Percentiles rank a stretch among this genome's conserved stretches.
phyloP scores from a whole-genome alignment of 2,797 vertebrate genomes.

The Paratrypauchen microcephalus region DNA sequence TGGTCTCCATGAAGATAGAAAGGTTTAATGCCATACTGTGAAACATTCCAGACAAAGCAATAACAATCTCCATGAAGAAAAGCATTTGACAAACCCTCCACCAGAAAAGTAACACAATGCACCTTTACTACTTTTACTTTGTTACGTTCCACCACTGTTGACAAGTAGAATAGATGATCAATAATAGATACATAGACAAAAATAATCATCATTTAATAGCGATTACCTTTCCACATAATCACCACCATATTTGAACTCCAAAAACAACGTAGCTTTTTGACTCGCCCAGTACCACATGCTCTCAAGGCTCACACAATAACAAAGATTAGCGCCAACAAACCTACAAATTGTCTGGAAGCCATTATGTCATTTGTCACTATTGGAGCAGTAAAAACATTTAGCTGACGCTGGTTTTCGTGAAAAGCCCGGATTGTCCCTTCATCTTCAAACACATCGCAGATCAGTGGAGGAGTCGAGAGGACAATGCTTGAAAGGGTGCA shows the following conservation, averaged over 20 bases:
- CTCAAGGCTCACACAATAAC: slow-evolving; percentile 30
- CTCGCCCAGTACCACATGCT: slow-evolving; percentile 18
- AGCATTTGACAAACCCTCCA: too few relatives aligned
- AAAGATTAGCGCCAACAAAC: slow-evolving; percentile 47
- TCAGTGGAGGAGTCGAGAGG: slow-evolving; percentile 38
- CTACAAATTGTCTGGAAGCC: slow-evolving; percentile 53
- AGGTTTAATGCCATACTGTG: too few relatives aligned
- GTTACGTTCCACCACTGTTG: neutral
- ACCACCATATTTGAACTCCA: neutral
- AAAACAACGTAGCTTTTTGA: neutral
- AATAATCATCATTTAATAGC: neutral
- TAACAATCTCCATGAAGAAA: too few relatives aligned
- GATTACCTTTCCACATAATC: neutral
- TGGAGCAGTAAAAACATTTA: slow-evolving; percentile 51
- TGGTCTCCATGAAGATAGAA: too few relatives aligned
- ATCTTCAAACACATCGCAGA: slow-evolving; percentile 59
- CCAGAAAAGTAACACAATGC: too few relatives aligned
- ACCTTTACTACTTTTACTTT: too few relatives aligned
- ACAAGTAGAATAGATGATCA: neutral
- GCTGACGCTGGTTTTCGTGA: slow-evolving; percentile 48
- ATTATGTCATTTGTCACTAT: slow-evolving; percentile 64
- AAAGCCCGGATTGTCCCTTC: slow-evolving; percentile 36
- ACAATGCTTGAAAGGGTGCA: slow-evolving; percentile 70
- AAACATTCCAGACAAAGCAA: too few relatives aligned
- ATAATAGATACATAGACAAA: neutral